Conservation (phyloP, 2,113 vertebrate species). For the Isurus oxyrinchus region DNA sequence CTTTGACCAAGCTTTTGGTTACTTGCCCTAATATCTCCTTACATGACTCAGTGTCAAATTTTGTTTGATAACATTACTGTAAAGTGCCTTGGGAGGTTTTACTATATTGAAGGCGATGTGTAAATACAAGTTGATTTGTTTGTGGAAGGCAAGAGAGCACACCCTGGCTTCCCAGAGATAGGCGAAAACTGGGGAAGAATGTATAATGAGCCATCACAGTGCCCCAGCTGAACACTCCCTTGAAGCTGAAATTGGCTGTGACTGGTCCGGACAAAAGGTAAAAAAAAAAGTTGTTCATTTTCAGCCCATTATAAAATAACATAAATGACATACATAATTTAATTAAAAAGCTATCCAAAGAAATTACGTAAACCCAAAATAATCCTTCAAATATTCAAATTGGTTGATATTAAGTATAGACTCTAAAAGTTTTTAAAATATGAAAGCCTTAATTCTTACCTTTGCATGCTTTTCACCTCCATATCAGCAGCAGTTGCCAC, state of each 20-base stretch:
- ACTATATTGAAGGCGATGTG: neutral
- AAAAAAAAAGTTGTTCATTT: neutral
- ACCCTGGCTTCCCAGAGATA: neutral
- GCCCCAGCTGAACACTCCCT: neutral
- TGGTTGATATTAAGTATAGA: neutral
- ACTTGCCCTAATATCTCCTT: no score
- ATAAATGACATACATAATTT: neutral
- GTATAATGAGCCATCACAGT: neutral
- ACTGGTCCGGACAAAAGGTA: neutral
- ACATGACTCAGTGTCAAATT: no score
- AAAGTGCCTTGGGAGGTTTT: neutral
- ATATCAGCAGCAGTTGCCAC: conserved; percentile 94
- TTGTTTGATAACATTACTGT: neutral
- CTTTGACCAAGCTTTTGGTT: neutral
- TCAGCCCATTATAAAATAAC: neutral
- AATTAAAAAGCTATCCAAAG: neutral
- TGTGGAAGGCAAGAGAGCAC: neutral
- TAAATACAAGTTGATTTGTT: neutral
- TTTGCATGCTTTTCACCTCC: conserved; percentile 93
- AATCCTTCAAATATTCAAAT: neutral
- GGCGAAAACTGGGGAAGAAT: neutral
- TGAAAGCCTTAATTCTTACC: conserved; percentile 54
- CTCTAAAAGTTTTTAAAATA: neutral
- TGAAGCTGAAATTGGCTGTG: neutral
- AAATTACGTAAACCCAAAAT: neutral